Evolutionary conservation across 2,797 vertebrate genomes (phyloP).

Genomic region (Danio albolineatus): DNA sequence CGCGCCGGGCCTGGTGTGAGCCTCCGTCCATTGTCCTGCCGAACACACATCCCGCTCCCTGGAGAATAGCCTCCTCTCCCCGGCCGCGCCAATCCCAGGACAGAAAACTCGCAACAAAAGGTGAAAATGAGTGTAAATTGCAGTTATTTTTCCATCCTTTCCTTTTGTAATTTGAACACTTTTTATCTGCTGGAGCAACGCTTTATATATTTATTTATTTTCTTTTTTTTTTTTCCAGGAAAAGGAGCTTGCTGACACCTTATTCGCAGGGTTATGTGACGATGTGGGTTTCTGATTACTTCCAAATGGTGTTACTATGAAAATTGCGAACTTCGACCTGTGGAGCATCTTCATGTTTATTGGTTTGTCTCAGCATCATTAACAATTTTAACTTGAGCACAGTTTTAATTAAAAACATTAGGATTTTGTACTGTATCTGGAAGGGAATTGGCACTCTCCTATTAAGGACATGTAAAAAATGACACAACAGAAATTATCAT

Average conservation of each 20-base stretch:
- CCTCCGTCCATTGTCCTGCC: constrained; percentile 81
- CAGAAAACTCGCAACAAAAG: constrained; percentile 80
- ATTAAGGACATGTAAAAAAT: too few species aligned
- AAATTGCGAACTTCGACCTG: constrained; percentile 74
- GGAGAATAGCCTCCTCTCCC: constrained; percentile 60
- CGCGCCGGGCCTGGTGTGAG: constrained; percentile 71
- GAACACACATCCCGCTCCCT: constrained; percentile 52
- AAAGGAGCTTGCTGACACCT: constrained; percentile 47
- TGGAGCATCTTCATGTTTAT: constrained; percentile 45
- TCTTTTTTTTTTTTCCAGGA: not conserved
- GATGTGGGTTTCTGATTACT: constrained; percentile 57
- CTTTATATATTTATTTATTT: constrained; percentile 49
- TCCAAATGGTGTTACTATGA: constrained; percentile 59
- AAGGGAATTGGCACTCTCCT: not conserved
- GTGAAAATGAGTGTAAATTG: constrained; percentile 89
- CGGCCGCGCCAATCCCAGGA: constrained; percentile 61
- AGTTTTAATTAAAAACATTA: constrained; percentile 1
- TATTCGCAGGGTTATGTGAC: constrained; percentile 58
- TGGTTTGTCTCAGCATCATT: constrained; percentile 33
- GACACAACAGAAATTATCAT: too few species aligned
- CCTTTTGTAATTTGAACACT: constrained; percentile 66
- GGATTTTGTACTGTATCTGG: constrained; percentile 10
- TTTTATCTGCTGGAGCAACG: constrained; percentile 64
- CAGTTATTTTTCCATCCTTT: constrained; percentile 78
- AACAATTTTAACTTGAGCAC: constrained; percentile 50